A percentile compares a stretch with the other conserved stretches of the same genome.
Conservation (phyloP, 2,113 vertebrate species). For the Trichomycterus rosablanca region DNA sequence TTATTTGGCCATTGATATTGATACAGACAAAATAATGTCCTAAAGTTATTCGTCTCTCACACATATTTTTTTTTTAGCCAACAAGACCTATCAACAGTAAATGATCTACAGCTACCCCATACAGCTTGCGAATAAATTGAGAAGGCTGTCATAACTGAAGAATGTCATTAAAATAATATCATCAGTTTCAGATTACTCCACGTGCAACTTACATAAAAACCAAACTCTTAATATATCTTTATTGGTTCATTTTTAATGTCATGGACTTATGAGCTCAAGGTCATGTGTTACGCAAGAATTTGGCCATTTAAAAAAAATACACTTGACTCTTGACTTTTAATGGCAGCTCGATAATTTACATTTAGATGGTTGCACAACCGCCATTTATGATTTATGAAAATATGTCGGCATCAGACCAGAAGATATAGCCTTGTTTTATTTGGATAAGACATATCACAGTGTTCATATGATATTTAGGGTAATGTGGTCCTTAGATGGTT, state of each 20-base stretch:
- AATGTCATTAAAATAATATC: slow-evolving; percentile 31
- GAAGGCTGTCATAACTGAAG: slow-evolving; percentile 33
- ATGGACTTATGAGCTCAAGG: no score
- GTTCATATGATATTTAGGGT: slow-evolving; percentile 46
- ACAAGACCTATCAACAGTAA: slow-evolving; percentile 46
- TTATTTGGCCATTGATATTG: no score
- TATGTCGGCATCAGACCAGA: slow-evolving; percentile 20
- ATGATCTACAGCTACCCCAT: slow-evolving; percentile 23
- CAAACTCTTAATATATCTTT: slow-evolving; percentile 43
- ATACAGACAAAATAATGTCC: no score
- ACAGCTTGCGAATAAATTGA: slow-evolving; percentile 37
- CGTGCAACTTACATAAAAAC: slow-evolving; percentile 37
- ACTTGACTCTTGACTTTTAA: no score
- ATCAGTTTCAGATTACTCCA: slow-evolving; percentile 41
- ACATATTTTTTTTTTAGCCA: no score
- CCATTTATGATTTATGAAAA: slow-evolving; percentile 8
- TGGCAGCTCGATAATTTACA: no score
- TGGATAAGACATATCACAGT: slow-evolving; percentile 45
- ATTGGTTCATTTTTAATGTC: slow-evolving; percentile 38
- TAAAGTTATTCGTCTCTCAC: no score
- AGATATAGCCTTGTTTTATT: slow-evolving; percentile 12
- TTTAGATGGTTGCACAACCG: no score
- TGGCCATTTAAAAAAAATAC: no score
- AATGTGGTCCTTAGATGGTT: slow-evolving; percentile 53
- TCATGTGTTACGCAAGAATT: no score